Conservation (phyloP, 2,113 vertebrate species). For the Lutjanus erythropterus region DNA sequence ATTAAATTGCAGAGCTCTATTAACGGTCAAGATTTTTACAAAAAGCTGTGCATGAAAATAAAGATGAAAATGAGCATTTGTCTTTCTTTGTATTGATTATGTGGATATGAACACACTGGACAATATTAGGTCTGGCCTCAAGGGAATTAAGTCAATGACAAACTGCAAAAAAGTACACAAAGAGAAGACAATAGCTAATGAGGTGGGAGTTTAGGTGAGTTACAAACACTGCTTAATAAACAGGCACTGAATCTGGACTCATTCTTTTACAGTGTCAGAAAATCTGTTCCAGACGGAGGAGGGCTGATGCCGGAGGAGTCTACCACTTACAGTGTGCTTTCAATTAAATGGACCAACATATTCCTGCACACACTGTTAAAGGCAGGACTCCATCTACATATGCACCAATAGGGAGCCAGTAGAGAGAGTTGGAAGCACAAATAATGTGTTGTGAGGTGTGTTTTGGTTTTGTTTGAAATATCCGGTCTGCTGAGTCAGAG, state of each 20-base stretch:
- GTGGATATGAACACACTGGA: slow-evolving; percentile 2
- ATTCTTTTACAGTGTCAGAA: slow-evolving; percentile 25
- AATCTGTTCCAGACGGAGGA: slow-evolving; percentile 18
- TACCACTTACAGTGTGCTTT: slow-evolving; percentile 36
- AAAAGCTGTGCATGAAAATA: neutral
- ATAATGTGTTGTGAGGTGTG: neutral
- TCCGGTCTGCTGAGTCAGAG: slow-evolving; percentile 20
- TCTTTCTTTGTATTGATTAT: slow-evolving; percentile 15
- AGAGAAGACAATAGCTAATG: slow-evolving; percentile 15
- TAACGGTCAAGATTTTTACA: neutral
- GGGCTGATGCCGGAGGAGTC: slow-evolving; percentile 9
- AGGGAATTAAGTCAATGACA: slow-evolving; percentile 23
- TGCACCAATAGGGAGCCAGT: slow-evolving; percentile 28
- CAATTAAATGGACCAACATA: slow-evolving; percentile 47
- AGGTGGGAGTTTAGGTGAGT: neutral
- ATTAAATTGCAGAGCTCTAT: slow-evolving; percentile 6
- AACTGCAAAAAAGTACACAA: slow-evolving; percentile 28
- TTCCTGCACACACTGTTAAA: slow-evolving; percentile 37
- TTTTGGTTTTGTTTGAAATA: slow-evolving; percentile 40
- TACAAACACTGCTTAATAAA: slow-evolving; percentile 15
- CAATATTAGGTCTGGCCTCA: slow-evolving; percentile 12
- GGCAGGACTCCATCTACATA: neutral
- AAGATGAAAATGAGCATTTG: slow-evolving; percentile 2
- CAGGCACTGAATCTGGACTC: neutral
- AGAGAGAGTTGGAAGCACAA: slow-evolving; percentile 25